These are phyloP conservation scores for Hyperoplus lanceolatus DNA, from an alignment of 2,797 vertebrate species.

Conservation along the genomic window DNA sequence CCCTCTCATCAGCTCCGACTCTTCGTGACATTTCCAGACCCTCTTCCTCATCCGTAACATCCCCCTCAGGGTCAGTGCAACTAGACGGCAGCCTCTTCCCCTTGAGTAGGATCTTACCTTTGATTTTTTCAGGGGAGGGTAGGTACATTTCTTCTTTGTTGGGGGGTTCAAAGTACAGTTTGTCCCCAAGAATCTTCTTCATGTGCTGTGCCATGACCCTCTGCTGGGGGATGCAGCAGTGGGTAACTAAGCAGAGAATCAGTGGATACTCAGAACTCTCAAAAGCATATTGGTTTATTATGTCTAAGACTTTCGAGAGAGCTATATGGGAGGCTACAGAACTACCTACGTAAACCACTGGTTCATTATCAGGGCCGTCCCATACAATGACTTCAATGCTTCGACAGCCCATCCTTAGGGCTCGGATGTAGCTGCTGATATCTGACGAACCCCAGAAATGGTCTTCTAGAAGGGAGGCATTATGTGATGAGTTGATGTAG, in stretches of 20 bases:
- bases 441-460: slow-evolving; percentile 93
- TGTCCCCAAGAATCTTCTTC: slow-evolving; percentile 92
- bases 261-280: slow-evolving; percentile 92
- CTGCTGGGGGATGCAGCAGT: slow-evolving; percentile 91
- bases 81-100: slow-evolving; percentile 88
- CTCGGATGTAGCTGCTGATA: slow-evolving; percentile 91
- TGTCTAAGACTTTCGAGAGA: slow-evolving; percentile 89
- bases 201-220: slow-evolving; percentile 90
- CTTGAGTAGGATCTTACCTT: slow-evolving; percentile 92
- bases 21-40: slow-evolving; percentile 89
- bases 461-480: slow-evolving; percentile 92
- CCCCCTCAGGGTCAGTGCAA: slow-evolving; percentile 87
- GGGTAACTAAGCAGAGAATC: slow-evolving; percentile 92
- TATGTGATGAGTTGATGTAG: slow-evolving; percentile 95
- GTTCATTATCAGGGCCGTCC: slow-evolving; percentile 93
- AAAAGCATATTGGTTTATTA: slow-evolving; percentile 94
- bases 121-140: slow-evolving; percentile 92
- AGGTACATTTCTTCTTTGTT: slow-evolving; percentile 88
- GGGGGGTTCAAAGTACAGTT: slow-evolving; percentile 87
- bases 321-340: slow-evolving; percentile 89
- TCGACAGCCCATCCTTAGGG: slow-evolving; percentile 92
- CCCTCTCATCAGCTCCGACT: slow-evolving; percentile 86
- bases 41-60: slow-evolving; percentile 93
- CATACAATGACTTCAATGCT: slow-evolving; percentile 93
- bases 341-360: slow-evolving; percentile 90